phyloP scores from a whole-genome alignment of 2,888 invertebrate species.

The Argynnis bischoffii region DNA sequence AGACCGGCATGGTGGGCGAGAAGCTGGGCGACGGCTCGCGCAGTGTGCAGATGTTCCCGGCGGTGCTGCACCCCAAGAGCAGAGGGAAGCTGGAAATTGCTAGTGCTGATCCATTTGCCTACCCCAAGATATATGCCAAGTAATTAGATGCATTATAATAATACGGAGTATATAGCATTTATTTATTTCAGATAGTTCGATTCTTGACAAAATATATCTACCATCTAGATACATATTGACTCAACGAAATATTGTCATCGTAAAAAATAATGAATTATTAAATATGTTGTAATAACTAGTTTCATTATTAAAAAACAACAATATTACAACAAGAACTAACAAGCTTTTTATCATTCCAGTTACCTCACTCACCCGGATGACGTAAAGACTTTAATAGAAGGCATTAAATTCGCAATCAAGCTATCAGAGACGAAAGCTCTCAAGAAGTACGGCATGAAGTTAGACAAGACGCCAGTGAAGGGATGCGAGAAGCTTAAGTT shows the following conservation, averaged over 20 bases:
- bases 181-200: no score
- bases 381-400: slow-evolving; percentile 89
- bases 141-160: slow-evolving; percentile 60
- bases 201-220: no score
- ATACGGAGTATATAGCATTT: no score
- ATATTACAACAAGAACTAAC: background rate
- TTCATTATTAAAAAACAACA: no score
- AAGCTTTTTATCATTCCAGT: slow-evolving; percentile 48
- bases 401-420: slow-evolving; percentile 89
- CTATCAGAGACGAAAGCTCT: slow-evolving; percentile 86
- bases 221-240: no score
- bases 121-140: slow-evolving; percentile 93
- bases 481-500: slow-evolving; percentile 90
- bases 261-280: no score
- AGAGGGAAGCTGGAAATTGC: slow-evolving; percentile 89
- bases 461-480: slow-evolving; percentile 87
- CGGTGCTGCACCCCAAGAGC: slow-evolving; percentile 93
- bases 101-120: slow-evolving; percentile 89
- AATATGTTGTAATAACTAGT: no score
- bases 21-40: slow-evolving; percentile 86
- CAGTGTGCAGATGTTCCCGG: slow-evolving; percentile 88
- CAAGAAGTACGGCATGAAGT: slow-evolving; percentile 85
- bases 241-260: no score
- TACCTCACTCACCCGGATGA: slow-evolving; percentile 90
- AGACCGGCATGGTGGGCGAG: slow-evolving; percentile 93